Conservation (phyloP, 2,888 invertebrate species). For the Eledone cirrhosa region DNA sequence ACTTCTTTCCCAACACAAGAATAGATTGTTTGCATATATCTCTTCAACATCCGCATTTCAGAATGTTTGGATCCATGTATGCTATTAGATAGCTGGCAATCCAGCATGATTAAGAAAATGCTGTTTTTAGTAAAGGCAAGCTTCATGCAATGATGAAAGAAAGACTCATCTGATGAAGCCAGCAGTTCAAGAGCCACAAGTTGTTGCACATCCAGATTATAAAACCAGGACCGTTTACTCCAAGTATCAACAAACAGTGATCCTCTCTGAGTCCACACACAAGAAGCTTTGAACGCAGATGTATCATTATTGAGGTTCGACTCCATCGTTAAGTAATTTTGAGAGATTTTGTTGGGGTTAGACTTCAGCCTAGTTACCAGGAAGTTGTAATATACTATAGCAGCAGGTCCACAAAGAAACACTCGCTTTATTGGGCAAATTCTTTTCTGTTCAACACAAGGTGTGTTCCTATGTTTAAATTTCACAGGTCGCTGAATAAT, state of each 20-base stretch:
- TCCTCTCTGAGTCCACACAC: not conserved
- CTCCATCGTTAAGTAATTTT: not conserved
- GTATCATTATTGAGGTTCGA: not conserved
- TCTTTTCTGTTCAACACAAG: not conserved
- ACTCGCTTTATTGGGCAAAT: conserved; percentile 1
- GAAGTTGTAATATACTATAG: not conserved
- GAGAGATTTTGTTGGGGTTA: not conserved
- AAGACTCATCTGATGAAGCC: conserved; percentile 4
- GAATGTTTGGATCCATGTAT: not conserved
- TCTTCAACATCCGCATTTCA: not conserved
- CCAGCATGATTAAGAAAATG: conserved; percentile 14
- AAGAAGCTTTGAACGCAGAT: conserved; percentile 22
- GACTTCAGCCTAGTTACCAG: not conserved
- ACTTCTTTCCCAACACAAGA: conserved; percentile 10
- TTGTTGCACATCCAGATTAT: not conserved
- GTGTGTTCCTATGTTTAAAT: not conserved
- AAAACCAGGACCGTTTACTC: conserved; percentile 9
- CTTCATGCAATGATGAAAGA: conserved; percentile 17
- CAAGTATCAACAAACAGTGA: not conserved
- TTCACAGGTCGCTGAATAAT: conserved; percentile 7
- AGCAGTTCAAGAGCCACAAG: not conserved
- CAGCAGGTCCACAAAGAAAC: not conserved
- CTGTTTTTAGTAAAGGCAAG: conserved; percentile 17
- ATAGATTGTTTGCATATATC: not conserved
- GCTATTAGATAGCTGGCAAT: not conserved